These are phyloP conservation scores for Zygothrica quintamaculata DNA, from an alignment of 2,888 invertebrate genomes.

Conservation along the genomic window DNA sequence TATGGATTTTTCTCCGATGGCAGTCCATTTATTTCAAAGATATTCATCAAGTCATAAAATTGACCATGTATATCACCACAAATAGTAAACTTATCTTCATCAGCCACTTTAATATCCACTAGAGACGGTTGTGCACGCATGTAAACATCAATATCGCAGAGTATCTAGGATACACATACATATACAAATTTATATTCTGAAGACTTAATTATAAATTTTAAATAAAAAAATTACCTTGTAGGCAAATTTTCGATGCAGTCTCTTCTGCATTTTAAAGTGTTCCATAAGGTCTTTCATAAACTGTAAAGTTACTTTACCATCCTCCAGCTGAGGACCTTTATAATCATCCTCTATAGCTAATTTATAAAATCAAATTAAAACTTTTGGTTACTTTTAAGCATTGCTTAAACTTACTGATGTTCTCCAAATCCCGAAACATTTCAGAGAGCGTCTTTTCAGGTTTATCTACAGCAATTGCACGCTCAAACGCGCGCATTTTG, in stretches of 20 bases:
- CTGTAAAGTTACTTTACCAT: conserved; percentile 93
- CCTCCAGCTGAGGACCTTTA: conserved; percentile 93
- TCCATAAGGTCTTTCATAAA: conserved; percentile 96
- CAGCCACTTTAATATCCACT: conserved; percentile 94
- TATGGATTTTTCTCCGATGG: conserved; percentile 98
- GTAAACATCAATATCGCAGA: conserved; percentile 94
- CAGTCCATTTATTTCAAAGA: conserved; percentile 97
- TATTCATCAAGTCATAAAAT: conserved; percentile 98
- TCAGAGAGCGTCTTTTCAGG: conserved; percentile 94
- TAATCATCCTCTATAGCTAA: conserved; percentile 97
- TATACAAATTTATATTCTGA: too few species aligned
- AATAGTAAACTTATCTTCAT: conserved; percentile 96
- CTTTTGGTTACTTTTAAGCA: neutral
- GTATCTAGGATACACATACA: conserved; percentile 90
- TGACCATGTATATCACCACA: conserved; percentile 99
- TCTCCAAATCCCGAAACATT: conserved; percentile 92
- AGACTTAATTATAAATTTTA: too few species aligned
- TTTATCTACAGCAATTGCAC: conserved; percentile 97
- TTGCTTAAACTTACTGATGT: conserved; percentile 89
- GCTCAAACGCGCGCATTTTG: conserved; percentile 96
- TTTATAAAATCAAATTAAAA: conserved; percentile 36
- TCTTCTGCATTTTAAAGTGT: conserved; percentile 95
- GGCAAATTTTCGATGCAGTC: conserved; percentile 97
- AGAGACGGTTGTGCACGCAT: conserved; percentile 94
- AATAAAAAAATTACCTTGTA: conserved; percentile 96